These are phyloP conservation scores for Cyanoramphus novaezelandiae DNA, from an alignment of 2,113 vertebrate species.

Conservation along the genomic window DNA sequence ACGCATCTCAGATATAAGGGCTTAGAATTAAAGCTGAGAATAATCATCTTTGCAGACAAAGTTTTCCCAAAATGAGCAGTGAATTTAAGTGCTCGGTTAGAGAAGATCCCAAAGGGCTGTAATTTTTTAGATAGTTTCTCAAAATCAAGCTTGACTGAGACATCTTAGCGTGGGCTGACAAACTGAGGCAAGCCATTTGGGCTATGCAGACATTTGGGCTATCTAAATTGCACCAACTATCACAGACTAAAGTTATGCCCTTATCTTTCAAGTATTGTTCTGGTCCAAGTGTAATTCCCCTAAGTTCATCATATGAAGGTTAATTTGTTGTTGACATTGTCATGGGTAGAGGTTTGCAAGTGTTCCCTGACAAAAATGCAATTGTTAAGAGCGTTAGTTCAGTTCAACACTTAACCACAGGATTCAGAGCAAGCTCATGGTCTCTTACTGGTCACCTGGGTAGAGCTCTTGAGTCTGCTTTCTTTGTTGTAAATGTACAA, in stretches of 20 bases:
- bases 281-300: not conserved
- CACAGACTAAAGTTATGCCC: not conserved
- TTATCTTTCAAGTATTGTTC: not conserved
- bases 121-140: not conserved
- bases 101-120: not conserved
- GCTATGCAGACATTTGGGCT: not conserved
- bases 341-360: not conserved
- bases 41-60: not conserved
- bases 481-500: not conserved
- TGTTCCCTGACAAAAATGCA: not conserved
- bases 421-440: not conserved
- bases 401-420: not conserved
- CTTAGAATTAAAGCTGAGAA: constrained; percentile 15
- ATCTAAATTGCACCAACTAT: not conserved
- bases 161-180: not conserved
- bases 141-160: not conserved
- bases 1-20: not conserved
- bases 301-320: not conserved
- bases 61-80: constrained; percentile 3
- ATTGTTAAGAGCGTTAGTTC: not conserved
- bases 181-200: not conserved
- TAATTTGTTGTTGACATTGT: not conserved
- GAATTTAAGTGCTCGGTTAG: not conserved
- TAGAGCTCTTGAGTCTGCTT: not conserved
- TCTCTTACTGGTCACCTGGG: not conserved